Evolutionary conservation across 1,140 invertebrate genomes (phyloP).

Genomic region (Zeugodacus cucurbitae): DNA sequence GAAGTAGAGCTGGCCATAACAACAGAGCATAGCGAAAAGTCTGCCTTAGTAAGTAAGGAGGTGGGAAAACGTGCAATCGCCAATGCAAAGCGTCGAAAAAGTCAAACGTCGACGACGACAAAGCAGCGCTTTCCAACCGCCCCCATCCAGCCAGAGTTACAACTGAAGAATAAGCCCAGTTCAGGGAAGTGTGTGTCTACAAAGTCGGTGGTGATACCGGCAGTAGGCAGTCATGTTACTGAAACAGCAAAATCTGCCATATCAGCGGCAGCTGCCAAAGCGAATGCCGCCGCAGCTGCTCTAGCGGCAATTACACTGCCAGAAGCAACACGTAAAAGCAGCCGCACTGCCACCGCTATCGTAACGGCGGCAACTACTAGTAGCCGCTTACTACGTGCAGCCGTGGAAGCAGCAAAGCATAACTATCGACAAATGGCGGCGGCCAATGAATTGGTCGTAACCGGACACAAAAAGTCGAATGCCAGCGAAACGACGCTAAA

Average conservation of each 20-base stretch:
- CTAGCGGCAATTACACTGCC: slow-evolving; percentile 43
- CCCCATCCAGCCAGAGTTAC: slow-evolving; percentile 65
- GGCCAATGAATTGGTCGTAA: neutral
- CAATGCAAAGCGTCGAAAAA: slow-evolving; percentile 25
- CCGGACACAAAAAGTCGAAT: neutral
- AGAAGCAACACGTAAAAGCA: slow-evolving; percentile 57
- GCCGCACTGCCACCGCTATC: slow-evolving; percentile 59
- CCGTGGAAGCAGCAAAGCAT: slow-evolving; percentile 48
- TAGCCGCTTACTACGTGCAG: slow-evolving; percentile 53
- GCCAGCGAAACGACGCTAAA: neutral
- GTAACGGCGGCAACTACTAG: slow-evolving; percentile 60
- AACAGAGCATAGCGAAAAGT: neutral
- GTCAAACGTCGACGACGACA: slow-evolving; percentile 47
- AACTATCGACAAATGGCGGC: slow-evolving; percentile 34
- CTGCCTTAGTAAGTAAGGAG: neutral
- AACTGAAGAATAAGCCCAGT: slow-evolving; percentile 47
- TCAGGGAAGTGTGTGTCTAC: neutral
- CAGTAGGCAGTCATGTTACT: neutral
- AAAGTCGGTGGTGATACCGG: neutral
- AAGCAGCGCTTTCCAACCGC: slow-evolving; percentile 62
- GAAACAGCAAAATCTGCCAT: neutral
- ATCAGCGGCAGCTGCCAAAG: slow-evolving; percentile 13
- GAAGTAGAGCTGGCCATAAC: neutral
- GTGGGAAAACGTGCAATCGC: neutral
- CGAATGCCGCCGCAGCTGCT: slow-evolving; percentile 37